A percentile compares a stretch with the other conserved stretches of the same genome.
phyloP scores from a whole-genome alignment of 2,797 vertebrate genomes.

The Tadarida brasiliensis region DNA sequence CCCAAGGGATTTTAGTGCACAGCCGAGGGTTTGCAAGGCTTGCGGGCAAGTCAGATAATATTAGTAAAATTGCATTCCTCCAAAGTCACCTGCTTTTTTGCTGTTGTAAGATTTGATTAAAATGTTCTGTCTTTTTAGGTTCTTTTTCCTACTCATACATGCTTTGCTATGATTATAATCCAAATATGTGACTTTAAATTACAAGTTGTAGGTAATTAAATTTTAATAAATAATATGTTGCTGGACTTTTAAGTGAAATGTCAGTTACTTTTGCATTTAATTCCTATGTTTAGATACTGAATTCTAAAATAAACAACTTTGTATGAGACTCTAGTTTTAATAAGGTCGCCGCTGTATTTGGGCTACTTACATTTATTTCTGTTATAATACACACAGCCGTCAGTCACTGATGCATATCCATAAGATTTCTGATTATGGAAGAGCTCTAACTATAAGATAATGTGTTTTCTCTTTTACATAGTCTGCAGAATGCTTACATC shows the following conservation, averaged over 20 bases:
- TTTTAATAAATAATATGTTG: background rate
- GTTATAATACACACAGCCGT: background rate
- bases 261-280: background rate
- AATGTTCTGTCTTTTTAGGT: background rate
- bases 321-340: background rate
- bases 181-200: constrained; percentile 1
- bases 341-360: background rate
- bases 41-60: background rate
- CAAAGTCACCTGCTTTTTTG: background rate
- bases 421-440: background rate
- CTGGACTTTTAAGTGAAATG: background rate
- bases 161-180: background rate
- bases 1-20: background rate
- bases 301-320: background rate
- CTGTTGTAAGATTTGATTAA: background rate
- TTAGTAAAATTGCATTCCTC: background rate
- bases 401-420: background rate
- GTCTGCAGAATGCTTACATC: background rate
- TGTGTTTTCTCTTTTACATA: background rate
- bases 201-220: background rate
- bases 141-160: background rate
- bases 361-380: background rate
- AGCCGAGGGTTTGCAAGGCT: background rate
- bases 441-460: background rate
- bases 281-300: background rate